Conservation (phyloP, 2,797 vertebrate species). For the Dipus sagitta region DNA sequence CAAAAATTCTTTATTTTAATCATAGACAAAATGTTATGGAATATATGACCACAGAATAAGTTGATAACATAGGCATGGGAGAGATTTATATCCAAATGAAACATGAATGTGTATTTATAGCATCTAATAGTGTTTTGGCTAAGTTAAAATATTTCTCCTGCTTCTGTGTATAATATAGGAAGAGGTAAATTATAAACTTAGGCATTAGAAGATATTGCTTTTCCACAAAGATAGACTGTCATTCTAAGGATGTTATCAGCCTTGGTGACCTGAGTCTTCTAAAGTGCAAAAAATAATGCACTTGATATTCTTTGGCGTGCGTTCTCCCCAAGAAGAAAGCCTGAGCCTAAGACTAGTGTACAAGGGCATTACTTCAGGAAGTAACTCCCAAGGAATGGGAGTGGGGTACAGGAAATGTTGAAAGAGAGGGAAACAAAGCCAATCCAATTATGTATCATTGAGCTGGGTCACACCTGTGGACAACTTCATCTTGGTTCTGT, state of each 20-base stretch:
- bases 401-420: neutral
- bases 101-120: conserved; percentile 18
- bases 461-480: neutral
- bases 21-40: neutral
- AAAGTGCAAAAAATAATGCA: neutral
- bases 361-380: neutral
- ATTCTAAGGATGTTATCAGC: neutral
- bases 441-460: neutral
- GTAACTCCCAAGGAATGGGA: neutral
- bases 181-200: neutral
- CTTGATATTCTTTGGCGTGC: neutral
- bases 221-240: neutral
- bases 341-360: neutral
- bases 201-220: neutral
- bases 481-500: neutral
- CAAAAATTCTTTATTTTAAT: conserved; percentile 52
- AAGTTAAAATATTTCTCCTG: conserved; percentile 15
- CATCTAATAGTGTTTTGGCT: neutral
- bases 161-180: neutral
- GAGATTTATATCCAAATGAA: conserved; percentile 5
- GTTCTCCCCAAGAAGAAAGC: neutral
- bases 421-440: neutral
- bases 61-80: neutral
- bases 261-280: neutral
- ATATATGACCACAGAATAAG: neutral